Percentiles rank a stretch among this genome's conserved stretches.
Evolutionary conservation across 2,888 invertebrate genomes (phyloP).

Genomic region (Cerastis rubricosa): DNA sequence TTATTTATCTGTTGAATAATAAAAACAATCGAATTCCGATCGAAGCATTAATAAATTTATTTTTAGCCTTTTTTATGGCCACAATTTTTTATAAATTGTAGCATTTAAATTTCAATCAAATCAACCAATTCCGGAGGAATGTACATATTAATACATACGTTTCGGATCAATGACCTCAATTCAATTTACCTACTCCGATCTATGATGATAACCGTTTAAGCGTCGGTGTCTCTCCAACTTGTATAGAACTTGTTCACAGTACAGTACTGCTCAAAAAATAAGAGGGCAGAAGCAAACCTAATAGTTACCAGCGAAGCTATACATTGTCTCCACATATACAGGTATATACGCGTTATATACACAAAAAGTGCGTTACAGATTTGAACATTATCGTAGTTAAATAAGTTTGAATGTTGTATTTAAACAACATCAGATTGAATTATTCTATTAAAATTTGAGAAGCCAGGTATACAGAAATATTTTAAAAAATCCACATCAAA

Average conservation of each 20-base stretch:
- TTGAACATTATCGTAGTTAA: background rate
- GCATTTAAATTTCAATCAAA: no score
- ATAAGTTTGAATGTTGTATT: slow-evolving; percentile 3
- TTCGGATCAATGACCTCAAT: no score
- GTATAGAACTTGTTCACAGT: background rate
- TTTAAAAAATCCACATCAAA: slow-evolving; percentile 13
- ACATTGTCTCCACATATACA: slow-evolving; percentile 10
- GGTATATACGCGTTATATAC: background rate
- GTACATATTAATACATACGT: no score
- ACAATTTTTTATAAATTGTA: no score
- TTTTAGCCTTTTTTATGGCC: no score
- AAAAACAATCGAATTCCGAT: no score
- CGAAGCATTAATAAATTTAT: no score
- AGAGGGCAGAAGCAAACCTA: background rate
- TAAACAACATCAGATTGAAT: background rate
- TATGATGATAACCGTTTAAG: no score
- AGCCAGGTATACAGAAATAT: slow-evolving; percentile 2
- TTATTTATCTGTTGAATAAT: no score
- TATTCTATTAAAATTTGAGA: background rate
- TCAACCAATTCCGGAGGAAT: no score
- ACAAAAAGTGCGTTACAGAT: slow-evolving; percentile 11
- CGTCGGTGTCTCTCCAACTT: no score
- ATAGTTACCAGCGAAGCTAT: background rate
- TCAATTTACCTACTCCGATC: no score
- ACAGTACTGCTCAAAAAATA: background rate